phyloP scores from a whole-genome alignment of 2,888 invertebrate species.

The Amblyjoppa proteus region DNA sequence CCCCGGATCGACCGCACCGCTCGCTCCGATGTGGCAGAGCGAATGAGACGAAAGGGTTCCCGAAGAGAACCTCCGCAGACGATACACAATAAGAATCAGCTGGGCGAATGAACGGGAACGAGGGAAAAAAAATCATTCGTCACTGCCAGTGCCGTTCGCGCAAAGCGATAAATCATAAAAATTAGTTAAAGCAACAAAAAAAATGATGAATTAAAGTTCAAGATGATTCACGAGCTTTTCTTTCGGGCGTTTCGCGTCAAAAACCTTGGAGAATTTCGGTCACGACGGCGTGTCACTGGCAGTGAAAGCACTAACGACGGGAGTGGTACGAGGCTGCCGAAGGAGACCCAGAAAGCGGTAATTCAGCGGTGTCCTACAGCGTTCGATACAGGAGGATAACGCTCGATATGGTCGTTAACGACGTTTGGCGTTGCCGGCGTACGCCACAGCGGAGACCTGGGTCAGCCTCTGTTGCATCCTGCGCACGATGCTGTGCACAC shows the following conservation, averaged over 20 bases:
- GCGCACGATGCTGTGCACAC: not conserved
- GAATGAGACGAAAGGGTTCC: too few relatives aligned
- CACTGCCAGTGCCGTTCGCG: not conserved
- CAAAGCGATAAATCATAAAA: not conserved
- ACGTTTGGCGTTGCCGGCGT: slow-evolving; percentile 45
- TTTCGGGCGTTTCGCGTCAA: slow-evolving; percentile 8
- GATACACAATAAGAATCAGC: too few relatives aligned
- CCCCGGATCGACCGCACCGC: too few relatives aligned
- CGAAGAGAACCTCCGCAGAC: too few relatives aligned
- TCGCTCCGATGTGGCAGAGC: too few relatives aligned
- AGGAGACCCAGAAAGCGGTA: slow-evolving; percentile 25
- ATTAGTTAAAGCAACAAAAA: not conserved
- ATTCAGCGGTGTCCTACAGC: slow-evolving; percentile 40
- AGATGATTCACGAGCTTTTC: not conserved
- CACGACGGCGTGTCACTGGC: not conserved
- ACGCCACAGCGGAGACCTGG: slow-evolving; percentile 24
- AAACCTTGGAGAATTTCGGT: slow-evolving; percentile 2
- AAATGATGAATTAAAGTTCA: not conserved
- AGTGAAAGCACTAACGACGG: slow-evolving; percentile 15
- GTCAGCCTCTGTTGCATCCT: slow-evolving; percentile 31
- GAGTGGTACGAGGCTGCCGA: slow-evolving; percentile 14
- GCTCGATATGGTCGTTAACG: slow-evolving; percentile 50
- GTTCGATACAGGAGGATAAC: slow-evolving; percentile 26
- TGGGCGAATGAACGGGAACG: not conserved
- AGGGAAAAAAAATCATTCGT: not conserved